phyloP scores from a whole-genome alignment of 2,113 vertebrate species.

The Vimba vimba region DNA sequence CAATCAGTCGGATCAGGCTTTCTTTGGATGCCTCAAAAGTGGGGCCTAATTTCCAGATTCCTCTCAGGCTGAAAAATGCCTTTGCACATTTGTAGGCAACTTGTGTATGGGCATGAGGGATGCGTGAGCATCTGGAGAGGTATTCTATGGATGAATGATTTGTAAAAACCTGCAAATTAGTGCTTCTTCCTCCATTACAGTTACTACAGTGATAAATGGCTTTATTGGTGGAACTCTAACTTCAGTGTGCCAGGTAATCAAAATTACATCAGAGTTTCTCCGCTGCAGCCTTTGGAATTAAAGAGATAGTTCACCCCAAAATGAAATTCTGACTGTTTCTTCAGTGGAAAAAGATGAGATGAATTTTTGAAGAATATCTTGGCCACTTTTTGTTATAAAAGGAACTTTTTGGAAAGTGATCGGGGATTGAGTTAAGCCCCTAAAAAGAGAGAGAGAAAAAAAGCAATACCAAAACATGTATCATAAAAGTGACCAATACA shows the following conservation, averaged over 20 bases:
- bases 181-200: constrained; percentile 4
- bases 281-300: constrained; percentile 40
- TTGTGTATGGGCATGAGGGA: constrained; percentile 13
- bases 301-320: neutral
- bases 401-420: neutral
- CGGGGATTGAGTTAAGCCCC: neutral
- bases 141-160: constrained; percentile 7
- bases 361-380: neutral
- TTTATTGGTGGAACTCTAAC: constrained; percentile 15
- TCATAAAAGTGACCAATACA: too few species aligned
- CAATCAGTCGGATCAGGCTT: constrained; percentile 38
- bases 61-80: constrained; percentile 18
- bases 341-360: neutral
- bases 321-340: neutral
- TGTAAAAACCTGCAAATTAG: constrained; percentile 24
- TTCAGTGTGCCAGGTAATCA: constrained; percentile 38
- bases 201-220: constrained; percentile 61
- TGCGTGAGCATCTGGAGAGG: neutral
- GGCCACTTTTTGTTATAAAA: neutral
- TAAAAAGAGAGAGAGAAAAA: neutral
- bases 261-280: constrained; percentile 55
- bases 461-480: neutral
- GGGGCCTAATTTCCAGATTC: constrained; percentile 43
- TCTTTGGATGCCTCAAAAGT: constrained; percentile 43
- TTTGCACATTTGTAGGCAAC: constrained; percentile 9